Conservation (phyloP, 2,113 vertebrate genomes). For the Mustelus asterias region DNA sequence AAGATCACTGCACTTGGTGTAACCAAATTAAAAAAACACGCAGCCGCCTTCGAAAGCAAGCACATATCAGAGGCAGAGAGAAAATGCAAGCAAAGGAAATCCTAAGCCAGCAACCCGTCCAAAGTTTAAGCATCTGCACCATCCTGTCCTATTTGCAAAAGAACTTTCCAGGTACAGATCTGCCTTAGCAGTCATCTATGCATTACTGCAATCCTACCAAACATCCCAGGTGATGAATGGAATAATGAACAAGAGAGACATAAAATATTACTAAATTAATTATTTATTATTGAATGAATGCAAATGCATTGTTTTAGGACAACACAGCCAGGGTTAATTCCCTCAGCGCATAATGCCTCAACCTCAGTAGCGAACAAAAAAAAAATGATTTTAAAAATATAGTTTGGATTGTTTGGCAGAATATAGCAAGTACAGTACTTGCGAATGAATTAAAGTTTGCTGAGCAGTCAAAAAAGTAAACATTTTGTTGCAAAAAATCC, state of each 20-base stretch:
- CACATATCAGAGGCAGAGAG: not conserved
- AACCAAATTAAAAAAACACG: not conserved
- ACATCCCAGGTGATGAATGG: not conserved
- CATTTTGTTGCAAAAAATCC: not conserved
- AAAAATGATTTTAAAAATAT: not conserved
- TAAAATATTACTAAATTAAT: not conserved
- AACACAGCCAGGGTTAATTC: not conserved
- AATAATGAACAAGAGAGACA: not conserved
- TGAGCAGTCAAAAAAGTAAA: not conserved
- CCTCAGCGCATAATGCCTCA: not conserved
- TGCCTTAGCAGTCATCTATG: not conserved
- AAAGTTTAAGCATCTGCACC: no score
- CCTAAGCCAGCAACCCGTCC: not conserved
- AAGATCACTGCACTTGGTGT: not conserved
- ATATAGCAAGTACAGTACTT: not conserved
- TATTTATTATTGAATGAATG: not conserved
- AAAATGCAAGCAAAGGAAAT: not conserved
- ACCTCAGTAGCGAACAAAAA: not conserved
- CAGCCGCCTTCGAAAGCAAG: not conserved
- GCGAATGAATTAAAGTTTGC: not conserved
- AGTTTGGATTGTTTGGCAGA: not conserved
- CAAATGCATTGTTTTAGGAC: not conserved
- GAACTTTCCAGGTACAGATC: not conserved
- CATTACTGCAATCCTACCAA: not conserved
- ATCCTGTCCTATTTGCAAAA: not conserved